A percentile compares a stretch with the other conserved stretches of the same genome.
These are phyloP conservation scores for Parambassis ranga DNA, from an alignment of 2,797 vertebrate species.

Conservation along the genomic window DNA sequence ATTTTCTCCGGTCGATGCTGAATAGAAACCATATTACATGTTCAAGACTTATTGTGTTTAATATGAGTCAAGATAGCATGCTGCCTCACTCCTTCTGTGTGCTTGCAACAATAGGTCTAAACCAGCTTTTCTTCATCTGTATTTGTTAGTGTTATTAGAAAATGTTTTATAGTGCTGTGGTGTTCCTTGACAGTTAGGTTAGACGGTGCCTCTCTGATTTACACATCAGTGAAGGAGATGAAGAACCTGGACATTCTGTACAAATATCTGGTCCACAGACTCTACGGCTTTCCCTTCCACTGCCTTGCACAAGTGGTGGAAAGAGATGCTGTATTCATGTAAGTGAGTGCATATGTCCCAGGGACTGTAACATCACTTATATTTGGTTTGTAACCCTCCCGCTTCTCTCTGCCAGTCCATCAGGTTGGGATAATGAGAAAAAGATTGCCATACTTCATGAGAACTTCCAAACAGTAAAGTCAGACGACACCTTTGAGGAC, in stretches of 20 bases:
- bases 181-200: constrained; percentile 78
- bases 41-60: constrained; percentile 4
- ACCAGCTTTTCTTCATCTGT: too few species aligned
- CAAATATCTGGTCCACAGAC: constrained; percentile 97
- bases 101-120: background rate
- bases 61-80: background rate
- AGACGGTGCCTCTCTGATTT: constrained; percentile 97
- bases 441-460: constrained; percentile 98
- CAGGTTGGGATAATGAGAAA: constrained; percentile 99
- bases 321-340: constrained; percentile 99
- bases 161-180: too few species aligned
- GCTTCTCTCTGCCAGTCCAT: constrained; percentile 82
- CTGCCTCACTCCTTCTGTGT: background rate
- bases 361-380: background rate
- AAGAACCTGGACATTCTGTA: constrained; percentile 98
- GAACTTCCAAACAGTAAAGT: constrained; percentile 95
- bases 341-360: constrained; percentile 61
- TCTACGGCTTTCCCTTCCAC: constrained; percentile 96
- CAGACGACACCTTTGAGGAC: constrained; percentile 94
- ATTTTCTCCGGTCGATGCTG: background rate
- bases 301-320: constrained; percentile 94
- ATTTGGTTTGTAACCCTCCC: constrained; percentile 15
- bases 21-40: background rate
- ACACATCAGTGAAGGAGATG: constrained; percentile 98
- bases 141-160: too few species aligned